phyloP scores from a whole-genome alignment of 1,140 invertebrate species.

The Drosophila tristis region DNA sequence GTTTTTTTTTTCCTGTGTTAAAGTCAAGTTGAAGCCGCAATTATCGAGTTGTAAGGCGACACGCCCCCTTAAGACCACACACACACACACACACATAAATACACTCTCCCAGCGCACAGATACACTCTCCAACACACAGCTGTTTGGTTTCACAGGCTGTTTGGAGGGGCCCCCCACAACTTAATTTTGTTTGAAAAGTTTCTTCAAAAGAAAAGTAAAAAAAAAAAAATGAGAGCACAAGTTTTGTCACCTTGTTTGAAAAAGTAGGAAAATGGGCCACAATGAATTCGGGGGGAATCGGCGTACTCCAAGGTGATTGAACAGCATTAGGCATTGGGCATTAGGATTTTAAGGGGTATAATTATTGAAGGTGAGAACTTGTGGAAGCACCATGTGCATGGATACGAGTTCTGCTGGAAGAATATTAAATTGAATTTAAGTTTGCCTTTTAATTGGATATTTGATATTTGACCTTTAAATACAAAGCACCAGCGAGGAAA shows the following conservation, averaged over 20 bases:
- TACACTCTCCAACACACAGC: conserved; percentile 21
- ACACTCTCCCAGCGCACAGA: too few species aligned
- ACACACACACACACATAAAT: too few species aligned
- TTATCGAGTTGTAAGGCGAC: conserved; percentile 76
- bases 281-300: background rate
- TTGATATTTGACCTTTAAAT: too few species aligned
- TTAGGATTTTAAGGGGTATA: conserved; percentile 36
- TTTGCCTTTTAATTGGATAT: too few species aligned
- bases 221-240: conserved; percentile 8
- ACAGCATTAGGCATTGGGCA: conserved; percentile 37
- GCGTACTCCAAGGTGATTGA: conserved; percentile 43
- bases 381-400: conserved; percentile 19
- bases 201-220: conserved; percentile 23
- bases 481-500: too few species aligned
- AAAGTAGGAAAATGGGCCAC: conserved; percentile 19
- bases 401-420: too few species aligned
- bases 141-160: conserved; percentile 46
- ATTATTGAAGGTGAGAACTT: conserved; percentile 37
- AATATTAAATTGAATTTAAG: too few species aligned
- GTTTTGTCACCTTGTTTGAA: conserved; percentile 51
- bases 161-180: background rate
- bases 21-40: conserved; percentile 80
- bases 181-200: conserved; percentile 36
- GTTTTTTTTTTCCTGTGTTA: conserved; percentile 33
- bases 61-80: conserved; percentile 38